Percentiles rank a stretch among this genome's conserved stretches.
Evolutionary conservation across 2,888 invertebrate genomes (phyloP).

Genomic region (Mythimna ferrago): DNA sequence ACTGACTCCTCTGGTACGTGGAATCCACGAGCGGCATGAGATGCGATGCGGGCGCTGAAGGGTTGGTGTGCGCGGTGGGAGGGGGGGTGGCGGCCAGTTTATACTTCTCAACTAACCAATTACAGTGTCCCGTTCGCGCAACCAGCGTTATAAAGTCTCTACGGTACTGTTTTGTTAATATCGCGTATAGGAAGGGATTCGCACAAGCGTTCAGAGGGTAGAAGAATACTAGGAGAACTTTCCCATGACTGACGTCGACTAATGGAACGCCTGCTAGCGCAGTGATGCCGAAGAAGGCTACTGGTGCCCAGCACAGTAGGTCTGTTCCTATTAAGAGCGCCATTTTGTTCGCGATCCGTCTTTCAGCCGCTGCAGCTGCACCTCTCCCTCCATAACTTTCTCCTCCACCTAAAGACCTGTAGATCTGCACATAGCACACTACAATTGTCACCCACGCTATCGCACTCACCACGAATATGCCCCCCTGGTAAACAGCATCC

Average conservation of each 20-base stretch:
- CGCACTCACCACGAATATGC: conserved; percentile 94
- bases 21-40: conserved; percentile 81
- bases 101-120: conserved; percentile 84
- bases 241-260: conserved; percentile 95
- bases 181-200: conserved; percentile 97
- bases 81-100: conserved; percentile 85
- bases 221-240: conserved; percentile 96
- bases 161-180: conserved; percentile 96
- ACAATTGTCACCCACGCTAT: conserved; percentile 96
- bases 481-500: conserved; percentile 94
- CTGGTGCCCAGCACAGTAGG: conserved; percentile 96
- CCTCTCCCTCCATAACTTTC: conserved; percentile 92
- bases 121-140: conserved; percentile 90
- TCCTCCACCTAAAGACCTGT: conserved; percentile 94
- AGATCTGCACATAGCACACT: conserved; percentile 96
- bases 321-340: conserved; percentile 97
- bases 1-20: conserved; percentile 76
- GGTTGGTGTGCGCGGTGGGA: conserved; percentile 85
- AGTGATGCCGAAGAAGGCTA: conserved; percentile 96
- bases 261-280: conserved; percentile 96
- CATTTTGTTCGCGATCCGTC: conserved; percentile 97
- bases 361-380: conserved; percentile 92
- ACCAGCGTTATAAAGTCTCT: conserved; percentile 93
- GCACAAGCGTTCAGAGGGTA: conserved; percentile 98
- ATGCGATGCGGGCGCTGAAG: conserved; percentile 77